Percentiles rank a stretch among this genome's conserved stretches.
phyloP scores from a whole-genome alignment of 2,797 vertebrate genomes.

The Fundulus diaphanus region DNA sequence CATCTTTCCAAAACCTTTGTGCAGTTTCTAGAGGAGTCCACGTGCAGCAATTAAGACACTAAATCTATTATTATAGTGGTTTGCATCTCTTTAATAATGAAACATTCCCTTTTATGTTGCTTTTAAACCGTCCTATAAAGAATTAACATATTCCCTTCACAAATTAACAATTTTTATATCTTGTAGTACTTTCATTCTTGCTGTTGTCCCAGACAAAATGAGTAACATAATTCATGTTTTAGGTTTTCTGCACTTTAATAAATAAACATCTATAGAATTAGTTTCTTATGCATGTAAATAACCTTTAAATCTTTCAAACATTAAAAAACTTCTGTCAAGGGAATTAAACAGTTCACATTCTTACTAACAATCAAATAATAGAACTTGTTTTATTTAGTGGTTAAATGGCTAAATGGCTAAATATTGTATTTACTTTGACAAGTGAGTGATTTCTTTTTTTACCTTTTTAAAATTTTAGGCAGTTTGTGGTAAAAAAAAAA shows the following conservation, averaged over 20 bases:
- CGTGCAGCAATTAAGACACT: neutral
- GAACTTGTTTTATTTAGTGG: neutral
- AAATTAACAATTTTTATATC: neutral
- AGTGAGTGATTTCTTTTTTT: neutral
- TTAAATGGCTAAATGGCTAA: neutral
- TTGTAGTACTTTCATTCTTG: neutral
- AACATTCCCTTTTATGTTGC: neutral
- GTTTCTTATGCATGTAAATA: neutral
- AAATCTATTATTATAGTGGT: neutral
- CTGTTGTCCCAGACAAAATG: neutral
- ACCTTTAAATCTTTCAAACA: neutral
- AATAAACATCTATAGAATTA: neutral
- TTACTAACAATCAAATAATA: neutral
- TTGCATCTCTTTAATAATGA: neutral
- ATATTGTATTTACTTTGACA: neutral
- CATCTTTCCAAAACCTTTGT: neutral
- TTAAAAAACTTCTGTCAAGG: neutral
- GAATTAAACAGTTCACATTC: neutral
- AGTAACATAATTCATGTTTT: neutral
- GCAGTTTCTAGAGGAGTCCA: neutral
- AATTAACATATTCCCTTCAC: neutral
- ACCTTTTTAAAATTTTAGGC: neutral
- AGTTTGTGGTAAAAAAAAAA: no score
- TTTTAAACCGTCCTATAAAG: neutral
- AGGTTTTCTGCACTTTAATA: neutral